Percentiles rank a stretch among this genome's conserved stretches.
Conservation (phyloP, 2,888 invertebrate genomes). For the Hirtodrosophila cameraria region DNA sequence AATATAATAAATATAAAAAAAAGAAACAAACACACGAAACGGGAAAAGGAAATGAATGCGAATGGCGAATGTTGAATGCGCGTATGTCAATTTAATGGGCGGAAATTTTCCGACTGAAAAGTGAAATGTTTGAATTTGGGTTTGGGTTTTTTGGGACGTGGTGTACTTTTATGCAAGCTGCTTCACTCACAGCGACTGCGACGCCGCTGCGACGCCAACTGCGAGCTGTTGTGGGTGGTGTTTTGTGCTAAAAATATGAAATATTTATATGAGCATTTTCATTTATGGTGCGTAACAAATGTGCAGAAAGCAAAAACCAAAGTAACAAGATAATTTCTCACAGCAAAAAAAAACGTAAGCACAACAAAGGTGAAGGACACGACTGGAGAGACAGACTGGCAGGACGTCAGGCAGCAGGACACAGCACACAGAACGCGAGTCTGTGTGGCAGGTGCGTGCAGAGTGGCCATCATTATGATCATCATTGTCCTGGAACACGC, state of each 20-base stretch:
- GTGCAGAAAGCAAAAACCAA: slow-evolving; percentile 60
- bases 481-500: slow-evolving; percentile 56
- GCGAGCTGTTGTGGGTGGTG: slow-evolving; percentile 49
- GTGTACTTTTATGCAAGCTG: slow-evolving; percentile 36
- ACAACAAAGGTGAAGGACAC: slow-evolving; percentile 48
- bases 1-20: background rate
- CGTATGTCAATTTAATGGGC: slow-evolving; percentile 81
- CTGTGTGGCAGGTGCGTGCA: slow-evolving; percentile 60
- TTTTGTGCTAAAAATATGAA: slow-evolving; percentile 70
- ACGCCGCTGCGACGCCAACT: too few species aligned
- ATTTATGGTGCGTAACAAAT: slow-evolving; percentile 80
- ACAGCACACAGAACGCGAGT: too few species aligned
- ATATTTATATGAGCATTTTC: slow-evolving; percentile 79
- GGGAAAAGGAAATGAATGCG: slow-evolving; percentile 66
- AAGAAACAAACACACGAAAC: slow-evolving; percentile 7
- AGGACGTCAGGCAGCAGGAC: too few species aligned
- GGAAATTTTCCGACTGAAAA: slow-evolving; percentile 69
- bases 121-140: slow-evolving; percentile 41
- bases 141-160: slow-evolving; percentile 22
- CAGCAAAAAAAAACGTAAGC: background rate
- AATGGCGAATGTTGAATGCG: slow-evolving; percentile 59
- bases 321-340: slow-evolving; percentile 4
- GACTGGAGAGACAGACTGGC: slow-evolving; percentile 20
- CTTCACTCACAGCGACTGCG: slow-evolving; percentile 4
- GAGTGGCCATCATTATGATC: slow-evolving; percentile 75